Evolutionary conservation across 2,797 vertebrate species (phyloP).

Genomic region (Rhynchotus rufescens): DNA sequence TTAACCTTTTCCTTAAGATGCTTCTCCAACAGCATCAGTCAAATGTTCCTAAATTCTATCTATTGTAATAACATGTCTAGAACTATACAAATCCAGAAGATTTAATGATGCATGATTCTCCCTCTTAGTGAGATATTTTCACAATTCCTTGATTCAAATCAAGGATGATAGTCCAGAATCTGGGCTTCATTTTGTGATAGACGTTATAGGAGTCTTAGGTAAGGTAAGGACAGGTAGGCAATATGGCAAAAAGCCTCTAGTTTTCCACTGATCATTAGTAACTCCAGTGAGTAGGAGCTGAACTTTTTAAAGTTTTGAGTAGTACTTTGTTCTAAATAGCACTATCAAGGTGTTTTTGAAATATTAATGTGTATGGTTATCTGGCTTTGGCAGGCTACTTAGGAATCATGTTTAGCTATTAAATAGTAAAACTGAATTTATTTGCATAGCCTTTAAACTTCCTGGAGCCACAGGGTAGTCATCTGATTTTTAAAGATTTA

Average conservation of each 20-base stretch:
- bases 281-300: not conserved
- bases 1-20: not conserved
- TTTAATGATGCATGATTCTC: not conserved
- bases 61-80: not conserved
- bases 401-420: not conserved
- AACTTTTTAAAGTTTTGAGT: not conserved
- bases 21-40: not conserved
- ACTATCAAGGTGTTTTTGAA: not conserved
- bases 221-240: not conserved
- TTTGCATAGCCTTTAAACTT: constrained; percentile 8
- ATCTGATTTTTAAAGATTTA: not conserved
- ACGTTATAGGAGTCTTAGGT: not conserved
- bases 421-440: not conserved
- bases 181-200: not conserved
- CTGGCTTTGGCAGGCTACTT: not conserved
- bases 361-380: not conserved
- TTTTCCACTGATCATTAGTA: not conserved
- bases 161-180: not conserved
- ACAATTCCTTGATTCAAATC: not conserved
- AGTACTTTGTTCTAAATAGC: not conserved
- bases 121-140: not conserved
- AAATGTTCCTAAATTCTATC: constrained; percentile 5
- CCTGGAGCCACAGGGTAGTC: not conserved
- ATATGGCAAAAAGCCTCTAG: not conserved
- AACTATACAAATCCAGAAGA: not conserved